phyloP scores from a whole-genome alignment of 2,797 vertebrate species.

The Lithobates pipiens region DNA sequence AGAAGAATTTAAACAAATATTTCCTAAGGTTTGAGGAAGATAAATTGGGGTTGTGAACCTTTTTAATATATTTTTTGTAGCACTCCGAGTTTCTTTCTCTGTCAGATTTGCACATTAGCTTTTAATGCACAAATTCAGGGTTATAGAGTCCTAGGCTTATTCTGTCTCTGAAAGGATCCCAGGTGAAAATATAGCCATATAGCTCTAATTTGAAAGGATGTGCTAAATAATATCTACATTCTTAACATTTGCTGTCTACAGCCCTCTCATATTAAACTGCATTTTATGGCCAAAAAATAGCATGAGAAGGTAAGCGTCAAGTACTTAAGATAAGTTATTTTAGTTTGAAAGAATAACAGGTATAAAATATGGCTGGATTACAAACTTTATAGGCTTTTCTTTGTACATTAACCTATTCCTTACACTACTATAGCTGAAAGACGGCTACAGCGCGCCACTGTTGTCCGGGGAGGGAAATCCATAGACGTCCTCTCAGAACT shows the following conservation, averaged over 20 bases:
- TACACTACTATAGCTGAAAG: too few species aligned
- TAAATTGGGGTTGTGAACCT: slow-evolving; percentile 12
- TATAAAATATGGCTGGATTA: too few species aligned
- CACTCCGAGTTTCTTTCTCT: background rate
- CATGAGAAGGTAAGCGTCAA: background rate
- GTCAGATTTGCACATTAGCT: slow-evolving; percentile 15
- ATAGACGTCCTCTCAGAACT: too few species aligned
- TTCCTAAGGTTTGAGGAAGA: slow-evolving; percentile 9
- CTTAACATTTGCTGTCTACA: background rate
- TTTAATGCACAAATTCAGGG: background rate
- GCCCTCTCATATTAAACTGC: background rate
- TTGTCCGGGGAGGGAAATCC: too few species aligned
- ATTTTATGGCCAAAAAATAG: background rate
- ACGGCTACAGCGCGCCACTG: too few species aligned
- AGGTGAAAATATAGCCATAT: slow-evolving; percentile 4
- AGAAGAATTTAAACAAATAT: slow-evolving; percentile 14
- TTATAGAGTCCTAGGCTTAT: background rate
- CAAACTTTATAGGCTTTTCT: too few species aligned
- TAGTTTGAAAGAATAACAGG: too few species aligned
- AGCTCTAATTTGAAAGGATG: background rate
- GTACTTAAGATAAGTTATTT: too few species aligned
- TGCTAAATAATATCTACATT: background rate
- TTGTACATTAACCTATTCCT: too few species aligned
- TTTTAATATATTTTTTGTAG: background rate
- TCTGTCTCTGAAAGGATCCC: background rate